Conservation (phyloP, 2,797 vertebrate genomes). For the Mionectes olivaceus region DNA sequence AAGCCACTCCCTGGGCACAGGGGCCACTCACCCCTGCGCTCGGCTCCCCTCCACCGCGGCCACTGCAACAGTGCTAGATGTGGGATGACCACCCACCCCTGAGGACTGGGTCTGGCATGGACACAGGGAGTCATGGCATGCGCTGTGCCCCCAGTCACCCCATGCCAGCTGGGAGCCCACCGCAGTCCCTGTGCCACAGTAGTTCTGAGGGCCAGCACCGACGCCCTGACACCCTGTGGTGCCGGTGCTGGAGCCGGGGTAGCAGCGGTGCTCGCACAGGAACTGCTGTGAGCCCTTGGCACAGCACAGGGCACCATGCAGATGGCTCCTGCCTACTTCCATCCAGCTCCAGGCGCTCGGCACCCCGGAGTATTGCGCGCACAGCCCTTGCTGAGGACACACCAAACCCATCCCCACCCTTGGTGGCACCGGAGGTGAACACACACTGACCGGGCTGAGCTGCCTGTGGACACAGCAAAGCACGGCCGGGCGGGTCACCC, state of each 20-base stretch:
- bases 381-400: neutral
- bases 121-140: fast-evolving
- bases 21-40: fast-evolving
- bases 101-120: fast-evolving
- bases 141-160: neutral
- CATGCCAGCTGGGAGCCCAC: neutral
- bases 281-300: neutral
- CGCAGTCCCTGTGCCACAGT: neutral
- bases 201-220: neutral
- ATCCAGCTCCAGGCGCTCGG: neutral
- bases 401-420: neutral
- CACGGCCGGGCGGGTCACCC: fast-evolving
- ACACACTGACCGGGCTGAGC: neutral
- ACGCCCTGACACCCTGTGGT: fast-evolving
- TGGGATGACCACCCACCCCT: neutral
- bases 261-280: fast-evolving
- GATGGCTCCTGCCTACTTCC: neutral
- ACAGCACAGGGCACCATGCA: neutral
- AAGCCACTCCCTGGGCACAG: neutral
- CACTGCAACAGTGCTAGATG: fast-evolving
- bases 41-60: neutral
- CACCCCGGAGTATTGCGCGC: fast-evolving
- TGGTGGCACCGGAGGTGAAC: fast-evolving
- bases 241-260: neutral
- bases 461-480: fast-evolving